Evolutionary conservation across 1,140 invertebrate species (phyloP).

Genomic region (Thaumatotibia leucotreta): DNA sequence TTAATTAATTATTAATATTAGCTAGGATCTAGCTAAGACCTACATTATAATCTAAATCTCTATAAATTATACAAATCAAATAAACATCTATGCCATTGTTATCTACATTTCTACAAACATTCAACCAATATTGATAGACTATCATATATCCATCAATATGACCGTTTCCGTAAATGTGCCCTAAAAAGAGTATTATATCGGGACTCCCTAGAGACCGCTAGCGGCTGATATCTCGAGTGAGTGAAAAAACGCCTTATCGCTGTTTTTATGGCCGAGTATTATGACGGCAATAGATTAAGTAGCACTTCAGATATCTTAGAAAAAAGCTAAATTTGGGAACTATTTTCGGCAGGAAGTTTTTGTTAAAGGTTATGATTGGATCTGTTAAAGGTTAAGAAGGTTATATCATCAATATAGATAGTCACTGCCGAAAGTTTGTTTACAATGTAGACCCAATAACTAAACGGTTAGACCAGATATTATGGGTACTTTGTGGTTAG

Average conservation of each 20-base stretch:
- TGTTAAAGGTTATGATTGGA: background rate
- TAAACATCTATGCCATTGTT: too few species aligned
- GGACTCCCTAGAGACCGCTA: background rate
- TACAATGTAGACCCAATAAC: too few species aligned
- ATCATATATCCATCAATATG: background rate
- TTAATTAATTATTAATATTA: too few species aligned
- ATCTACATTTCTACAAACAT: background rate
- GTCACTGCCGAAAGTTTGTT: too few species aligned
- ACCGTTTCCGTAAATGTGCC: background rate
- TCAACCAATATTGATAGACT: background rate
- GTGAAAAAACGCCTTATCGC: conserved; percentile 1
- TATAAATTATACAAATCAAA: too few species aligned
- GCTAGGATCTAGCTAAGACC: too few species aligned
- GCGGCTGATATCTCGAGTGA: background rate
- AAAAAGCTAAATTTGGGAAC: background rate
- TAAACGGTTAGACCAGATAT: too few species aligned
- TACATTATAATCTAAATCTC: too few species aligned
- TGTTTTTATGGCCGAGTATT: background rate
- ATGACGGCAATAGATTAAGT: conserved; percentile 10
- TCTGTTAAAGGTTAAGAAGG: background rate
- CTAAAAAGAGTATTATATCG: background rate
- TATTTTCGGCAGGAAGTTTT: background rate
- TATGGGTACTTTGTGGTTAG: too few species aligned
- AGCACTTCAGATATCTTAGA: conserved; percentile 3
- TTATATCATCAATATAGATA: too few species aligned